Evolutionary conservation across 2,797 vertebrate species (phyloP).

Genomic region (Emydoidea blandingii): DNA sequence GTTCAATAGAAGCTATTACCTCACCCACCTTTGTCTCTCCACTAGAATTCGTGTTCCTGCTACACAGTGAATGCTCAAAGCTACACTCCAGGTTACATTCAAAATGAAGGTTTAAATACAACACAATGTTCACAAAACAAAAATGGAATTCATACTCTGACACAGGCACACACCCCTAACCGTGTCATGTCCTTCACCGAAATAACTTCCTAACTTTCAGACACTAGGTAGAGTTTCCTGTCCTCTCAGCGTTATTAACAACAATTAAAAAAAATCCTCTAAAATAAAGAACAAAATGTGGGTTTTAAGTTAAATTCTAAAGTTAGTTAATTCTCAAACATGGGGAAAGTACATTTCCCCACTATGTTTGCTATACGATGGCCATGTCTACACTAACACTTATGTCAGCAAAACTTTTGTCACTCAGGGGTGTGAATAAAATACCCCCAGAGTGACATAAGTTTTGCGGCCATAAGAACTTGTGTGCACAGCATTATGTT

Average conservation of each 20-base stretch:
- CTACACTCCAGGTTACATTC: not conserved
- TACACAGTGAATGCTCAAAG: not conserved
- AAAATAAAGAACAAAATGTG: not conserved
- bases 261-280: not conserved
- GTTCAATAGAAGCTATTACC: no score
- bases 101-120: not conserved
- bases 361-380: fast-evolving
- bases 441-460: no score
- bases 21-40: not conserved
- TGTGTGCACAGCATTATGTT: no score
- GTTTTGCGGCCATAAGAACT: no score
- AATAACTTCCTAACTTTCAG: not conserved
- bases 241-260: not conserved
- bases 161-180: not conserved
- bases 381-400: no score
- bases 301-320: not conserved
- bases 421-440: no score
- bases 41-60: fast-evolving
- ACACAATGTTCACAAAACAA: not conserved
- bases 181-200: not conserved
- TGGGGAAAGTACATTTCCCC: not conserved
- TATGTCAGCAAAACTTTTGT: no score
- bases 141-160: not conserved
- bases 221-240: not conserved
- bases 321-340: fast-evolving